Conservation (phyloP, 2,888 invertebrate species). For the Synergus umbraculus region DNA sequence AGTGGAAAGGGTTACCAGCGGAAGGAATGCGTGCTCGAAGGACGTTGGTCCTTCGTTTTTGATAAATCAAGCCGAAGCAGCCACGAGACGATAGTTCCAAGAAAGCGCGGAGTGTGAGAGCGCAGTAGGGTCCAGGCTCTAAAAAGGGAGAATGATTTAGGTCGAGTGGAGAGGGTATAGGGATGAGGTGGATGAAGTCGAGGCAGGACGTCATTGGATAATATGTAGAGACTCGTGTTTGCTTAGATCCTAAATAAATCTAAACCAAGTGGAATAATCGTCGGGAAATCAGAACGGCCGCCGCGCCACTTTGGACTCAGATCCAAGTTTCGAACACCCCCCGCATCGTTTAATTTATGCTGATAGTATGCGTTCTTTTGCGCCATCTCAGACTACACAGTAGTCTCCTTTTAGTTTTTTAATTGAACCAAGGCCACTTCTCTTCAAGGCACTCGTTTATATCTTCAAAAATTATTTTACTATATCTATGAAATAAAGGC, state of each 20-base stretch:
- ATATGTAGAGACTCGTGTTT: slow-evolving; percentile 67
- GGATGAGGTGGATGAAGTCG: slow-evolving; percentile 19
- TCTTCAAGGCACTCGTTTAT: not conserved
- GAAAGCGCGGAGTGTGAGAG: slow-evolving; percentile 46
- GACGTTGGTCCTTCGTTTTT: slow-evolving; percentile 58
- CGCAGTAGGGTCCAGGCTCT: slow-evolving; percentile 29
- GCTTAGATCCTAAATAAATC: slow-evolving; percentile 68
- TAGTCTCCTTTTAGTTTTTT: slow-evolving; percentile 20
- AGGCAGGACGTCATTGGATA: slow-evolving; percentile 47
- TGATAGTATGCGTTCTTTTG: slow-evolving; percentile 52
- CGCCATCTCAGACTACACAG: slow-evolving; percentile 33
- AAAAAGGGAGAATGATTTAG: slow-evolving; percentile 52
- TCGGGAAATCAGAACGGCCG: slow-evolving; percentile 52
- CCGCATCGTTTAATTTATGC: slow-evolving; percentile 67
- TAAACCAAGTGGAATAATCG: slow-evolving; percentile 66
- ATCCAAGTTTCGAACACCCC: slow-evolving; percentile 60
- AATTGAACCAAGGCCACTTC: slow-evolving; percentile 15
- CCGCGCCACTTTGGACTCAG: slow-evolving; percentile 45
- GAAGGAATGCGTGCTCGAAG: slow-evolving; percentile 56
- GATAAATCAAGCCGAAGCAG: slow-evolving; percentile 59
- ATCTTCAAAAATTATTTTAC: not conserved
- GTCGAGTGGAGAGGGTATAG: slow-evolving; percentile 49
- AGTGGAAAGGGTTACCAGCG: slow-evolving; percentile 45
- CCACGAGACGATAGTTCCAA: slow-evolving; percentile 51
- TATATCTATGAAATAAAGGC: no score